Evolutionary conservation across 1,140 invertebrate genomes (phyloP).

Genomic region (Papilio aristodemus): DNA sequence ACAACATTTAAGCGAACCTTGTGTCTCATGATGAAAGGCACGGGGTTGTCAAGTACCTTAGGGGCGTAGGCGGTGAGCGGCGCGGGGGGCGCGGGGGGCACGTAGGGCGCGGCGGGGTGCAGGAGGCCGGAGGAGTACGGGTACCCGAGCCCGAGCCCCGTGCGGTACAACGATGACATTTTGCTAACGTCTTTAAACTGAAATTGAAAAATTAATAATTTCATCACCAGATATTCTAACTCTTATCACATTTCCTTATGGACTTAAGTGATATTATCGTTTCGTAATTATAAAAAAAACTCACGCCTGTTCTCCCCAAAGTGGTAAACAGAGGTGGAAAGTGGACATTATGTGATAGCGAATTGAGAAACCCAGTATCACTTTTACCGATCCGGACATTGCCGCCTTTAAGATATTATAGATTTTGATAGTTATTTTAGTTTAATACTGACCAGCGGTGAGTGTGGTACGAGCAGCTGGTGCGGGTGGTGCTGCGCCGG

Average conservation of each 20-base stretch:
- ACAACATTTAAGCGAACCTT: not conserved
- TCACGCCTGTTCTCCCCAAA: too few species aligned
- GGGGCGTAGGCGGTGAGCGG: constrained; percentile 87
- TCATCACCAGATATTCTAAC: not conserved
- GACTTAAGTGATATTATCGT: too few species aligned
- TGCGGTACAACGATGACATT: constrained; percentile 90
- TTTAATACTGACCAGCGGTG: constrained; percentile 63
- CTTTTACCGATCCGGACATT: too few species aligned
- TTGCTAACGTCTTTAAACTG: constrained; percentile 95
- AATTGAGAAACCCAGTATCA: too few species aligned
- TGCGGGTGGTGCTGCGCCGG: constrained; percentile 63
- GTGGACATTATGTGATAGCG: too few species aligned
- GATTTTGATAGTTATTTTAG: too few species aligned
- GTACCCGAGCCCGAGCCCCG: constrained; percentile 86
- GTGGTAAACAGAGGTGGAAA: too few species aligned
- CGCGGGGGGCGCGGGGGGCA: constrained; percentile 83
- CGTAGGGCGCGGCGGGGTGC: constrained; percentile 81
- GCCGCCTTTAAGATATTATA: too few species aligned
- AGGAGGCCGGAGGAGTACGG: constrained; percentile 91
- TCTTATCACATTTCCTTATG: too few species aligned
- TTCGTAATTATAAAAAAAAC: too few species aligned
- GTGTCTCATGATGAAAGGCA: not conserved
- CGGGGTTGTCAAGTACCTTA: constrained; percentile 86
- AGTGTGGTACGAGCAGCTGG: constrained; percentile 74
- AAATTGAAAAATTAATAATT: constrained; percentile 47